Evolutionary conservation across 2,797 vertebrate genomes (phyloP), one percentile per base, ranked within the genome.

Genomic region (Distichodus sexfasciatus): DNA sequence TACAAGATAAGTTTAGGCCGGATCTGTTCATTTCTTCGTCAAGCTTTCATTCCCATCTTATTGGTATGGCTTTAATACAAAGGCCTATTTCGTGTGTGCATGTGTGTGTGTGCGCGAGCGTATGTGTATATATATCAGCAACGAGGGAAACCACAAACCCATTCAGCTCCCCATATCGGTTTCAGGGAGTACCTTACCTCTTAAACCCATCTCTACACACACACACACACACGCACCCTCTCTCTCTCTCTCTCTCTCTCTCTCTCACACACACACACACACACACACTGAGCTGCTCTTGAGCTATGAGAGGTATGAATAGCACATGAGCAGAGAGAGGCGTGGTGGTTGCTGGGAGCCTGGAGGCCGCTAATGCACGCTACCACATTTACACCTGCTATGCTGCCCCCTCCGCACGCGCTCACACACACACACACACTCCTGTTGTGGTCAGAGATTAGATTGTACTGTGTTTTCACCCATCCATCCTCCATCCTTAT

Each of bases 311-410:
- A 54, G 46, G 53, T 31, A 66, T 66, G 62, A 71, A 71, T 71
- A 71, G 60, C 62, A 57, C 69, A 57, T 57, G 17, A 51, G 60
- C 57, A 44, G 69, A 50, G 51, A 67, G 46, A 62, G 44, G 54
- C 59, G 68, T n/a, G n/a, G n/a, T n/a, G n/a, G n/a, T n/a, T n/a
- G n/a, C n/a, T n/a, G 54, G 61, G 69, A 60, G 29, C 55, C 53
- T 38, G 55, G 43, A 55, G 66, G 70, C 72, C 55, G 48, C 24
- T 33, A 61, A 66, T 66, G 69, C 66, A 66, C 61, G 51, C 26
- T 59, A 63, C 70, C 51, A 53, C 66, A 66, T 72, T 72, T 72
- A 72, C 53, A 72, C 62, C 43, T 33, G 29, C 61, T 65, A 38
- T 24, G 23, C 33, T 38, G 33, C 54, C 40, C 54, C 11, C 51